Evolutionary conservation across 2,888 invertebrate genomes (phyloP).

Genomic region (Notocelia uddmanniana): DNA sequence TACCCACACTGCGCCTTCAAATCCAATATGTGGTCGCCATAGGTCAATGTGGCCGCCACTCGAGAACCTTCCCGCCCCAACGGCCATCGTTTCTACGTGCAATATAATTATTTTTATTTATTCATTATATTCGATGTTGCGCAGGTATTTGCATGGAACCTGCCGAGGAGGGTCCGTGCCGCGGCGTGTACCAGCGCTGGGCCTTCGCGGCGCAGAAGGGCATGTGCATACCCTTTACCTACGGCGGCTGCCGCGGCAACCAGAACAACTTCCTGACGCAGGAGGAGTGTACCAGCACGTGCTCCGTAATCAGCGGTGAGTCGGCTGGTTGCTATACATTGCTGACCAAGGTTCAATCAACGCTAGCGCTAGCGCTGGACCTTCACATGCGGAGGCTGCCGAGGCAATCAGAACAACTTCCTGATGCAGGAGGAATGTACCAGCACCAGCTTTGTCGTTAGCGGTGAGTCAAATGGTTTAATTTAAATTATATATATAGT

Average conservation of each 20-base stretch:
- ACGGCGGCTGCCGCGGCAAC: constrained; percentile 96
- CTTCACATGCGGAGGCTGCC: constrained; percentile 95
- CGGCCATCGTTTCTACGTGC: too few species aligned
- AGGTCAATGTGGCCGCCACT: too few species aligned
- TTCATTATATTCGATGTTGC: neutral
- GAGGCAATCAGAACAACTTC: constrained; percentile 97
- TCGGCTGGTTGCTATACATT: too few species aligned
- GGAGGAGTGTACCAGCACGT: constrained; percentile 91
- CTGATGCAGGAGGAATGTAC: constrained; percentile 91
- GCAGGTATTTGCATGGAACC: constrained; percentile 93
- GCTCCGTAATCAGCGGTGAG: constrained; percentile 87
- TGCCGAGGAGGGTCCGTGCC: constrained; percentile 93
- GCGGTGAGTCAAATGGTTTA: constrained; percentile 68
- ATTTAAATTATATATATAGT: too few species aligned
- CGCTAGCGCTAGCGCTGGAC: constrained; percentile 97
- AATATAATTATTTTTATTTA: too few species aligned
- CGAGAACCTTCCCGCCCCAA: too few species aligned
- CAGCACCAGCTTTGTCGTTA: constrained; percentile 88
- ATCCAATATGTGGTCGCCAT: too few species aligned
- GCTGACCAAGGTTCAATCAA: too few species aligned
- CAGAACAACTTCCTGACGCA: constrained; percentile 95
- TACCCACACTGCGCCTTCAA: too few species aligned
- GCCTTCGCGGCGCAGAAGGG: constrained; percentile 91
- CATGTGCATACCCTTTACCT: constrained; percentile 94
- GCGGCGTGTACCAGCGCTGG: constrained; percentile 95